phyloP scores from a whole-genome alignment of 1,140 invertebrate species.

The Caenorhabditis inopinata region DNA sequence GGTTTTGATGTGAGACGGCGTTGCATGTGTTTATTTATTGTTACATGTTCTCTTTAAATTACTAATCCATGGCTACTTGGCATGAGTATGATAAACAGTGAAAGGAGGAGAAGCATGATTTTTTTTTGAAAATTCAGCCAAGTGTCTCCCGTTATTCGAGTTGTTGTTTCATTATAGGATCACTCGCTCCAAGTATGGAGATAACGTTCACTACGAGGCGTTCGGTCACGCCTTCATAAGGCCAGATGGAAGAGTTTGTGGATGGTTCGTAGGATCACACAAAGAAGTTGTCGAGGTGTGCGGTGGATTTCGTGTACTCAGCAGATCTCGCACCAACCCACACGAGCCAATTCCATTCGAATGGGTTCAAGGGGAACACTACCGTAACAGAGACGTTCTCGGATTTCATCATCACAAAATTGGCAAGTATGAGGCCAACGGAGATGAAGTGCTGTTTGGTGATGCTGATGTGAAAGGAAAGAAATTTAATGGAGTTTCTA shows the following conservation, averaged over 20 bases:
- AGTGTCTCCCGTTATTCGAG: too few species aligned
- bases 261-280: constrained; percentile 27
- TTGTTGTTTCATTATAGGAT: constrained; percentile 23
- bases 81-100: too few species aligned
- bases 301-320: constrained; percentile 40
- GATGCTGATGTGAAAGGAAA: not conserved
- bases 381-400: not conserved
- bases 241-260: constrained; percentile 31
- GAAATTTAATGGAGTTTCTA: not conserved
- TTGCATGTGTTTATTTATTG: too few species aligned
- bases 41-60: too few species aligned
- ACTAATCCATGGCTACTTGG: too few species aligned
- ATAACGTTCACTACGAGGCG: constrained; percentile 28
- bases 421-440: constrained; percentile 13
- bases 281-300: constrained; percentile 43
- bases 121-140: too few species aligned
- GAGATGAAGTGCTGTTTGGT: not conserved
- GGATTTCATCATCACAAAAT: constrained; percentile 41
- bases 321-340: constrained; percentile 30
- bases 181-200: constrained; percentile 32
- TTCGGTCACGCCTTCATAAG: constrained; percentile 39
- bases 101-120: too few species aligned
- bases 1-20: not conserved
- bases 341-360: constrained; percentile 37
- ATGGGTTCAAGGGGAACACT: constrained; percentile 21